Conservation (phyloP, 2,113 vertebrate genomes). For the Equus przewalskii region DNA sequence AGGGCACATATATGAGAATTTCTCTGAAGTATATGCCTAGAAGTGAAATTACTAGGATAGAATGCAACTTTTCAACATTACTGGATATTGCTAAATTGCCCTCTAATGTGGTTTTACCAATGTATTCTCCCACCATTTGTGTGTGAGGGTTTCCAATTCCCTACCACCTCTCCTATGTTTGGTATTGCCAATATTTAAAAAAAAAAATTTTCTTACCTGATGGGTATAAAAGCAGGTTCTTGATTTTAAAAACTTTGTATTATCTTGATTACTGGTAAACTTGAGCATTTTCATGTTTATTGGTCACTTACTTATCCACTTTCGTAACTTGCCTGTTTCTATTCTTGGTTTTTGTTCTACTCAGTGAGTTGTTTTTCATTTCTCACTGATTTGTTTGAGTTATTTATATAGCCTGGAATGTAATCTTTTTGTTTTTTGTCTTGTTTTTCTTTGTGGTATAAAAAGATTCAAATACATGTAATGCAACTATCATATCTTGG, state of each 20-base stretch:
- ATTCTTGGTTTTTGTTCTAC: neutral
- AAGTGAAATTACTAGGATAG: neutral
- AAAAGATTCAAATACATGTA: neutral
- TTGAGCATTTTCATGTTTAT: neutral
- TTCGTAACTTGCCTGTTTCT: neutral
- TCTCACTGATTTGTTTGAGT: neutral
- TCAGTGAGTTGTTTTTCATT: neutral
- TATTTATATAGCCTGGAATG: neutral
- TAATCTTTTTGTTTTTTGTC: neutral
- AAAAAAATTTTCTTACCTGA: neutral
- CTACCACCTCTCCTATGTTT: neutral
- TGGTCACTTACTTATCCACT: neutral
- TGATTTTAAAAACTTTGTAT: neutral
- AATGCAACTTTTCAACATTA: neutral
- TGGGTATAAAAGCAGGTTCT: neutral
- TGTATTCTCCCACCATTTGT: neutral
- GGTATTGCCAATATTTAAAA: neutral
- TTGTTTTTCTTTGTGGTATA: neutral
- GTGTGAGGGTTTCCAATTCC: neutral
- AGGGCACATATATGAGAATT: neutral
- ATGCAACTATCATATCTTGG: neutral
- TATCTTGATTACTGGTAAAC: neutral
- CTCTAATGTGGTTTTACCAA: neutral
- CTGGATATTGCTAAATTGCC: neutral
- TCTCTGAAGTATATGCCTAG: neutral